Percentiles rank a stretch among this genome's conserved stretches.
These are phyloP conservation scores for Cryptotis parvus DNA, from an alignment of 2,113 vertebrate species.

Conservation along the genomic window DNA sequence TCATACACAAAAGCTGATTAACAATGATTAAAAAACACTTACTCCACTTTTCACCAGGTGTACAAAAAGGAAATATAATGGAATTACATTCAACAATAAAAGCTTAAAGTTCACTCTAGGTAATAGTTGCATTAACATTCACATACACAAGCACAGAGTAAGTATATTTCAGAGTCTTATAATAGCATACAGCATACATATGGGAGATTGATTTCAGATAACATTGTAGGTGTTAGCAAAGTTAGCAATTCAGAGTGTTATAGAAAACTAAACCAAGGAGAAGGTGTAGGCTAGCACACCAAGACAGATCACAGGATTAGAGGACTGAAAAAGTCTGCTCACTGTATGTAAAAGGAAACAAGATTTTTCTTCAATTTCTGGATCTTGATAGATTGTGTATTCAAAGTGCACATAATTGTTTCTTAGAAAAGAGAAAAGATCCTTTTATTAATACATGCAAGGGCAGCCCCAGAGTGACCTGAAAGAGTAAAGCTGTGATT, in stretches of 20 bases:
- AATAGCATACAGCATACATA: slow-evolving; percentile 93
- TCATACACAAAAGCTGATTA: slow-evolving; percentile 90
- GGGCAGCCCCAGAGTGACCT: slow-evolving; percentile 89
- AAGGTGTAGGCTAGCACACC: slow-evolving; percentile 85
- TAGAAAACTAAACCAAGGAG: slow-evolving; percentile 88
- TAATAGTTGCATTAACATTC: slow-evolving; percentile 91
- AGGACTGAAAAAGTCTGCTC: slow-evolving; percentile 84
- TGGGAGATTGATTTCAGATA: slow-evolving; percentile 88
- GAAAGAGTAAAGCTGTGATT: slow-evolving; percentile 91
- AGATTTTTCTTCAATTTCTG: slow-evolving; percentile 84
- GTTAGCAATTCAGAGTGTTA: slow-evolving; percentile 86
- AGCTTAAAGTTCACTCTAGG: slow-evolving; percentile 91
- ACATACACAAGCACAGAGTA: slow-evolving; percentile 93
- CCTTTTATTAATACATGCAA: slow-evolving; percentile 88
- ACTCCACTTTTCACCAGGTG: slow-evolving; percentile 91
- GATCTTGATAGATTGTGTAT: slow-evolving; percentile 83
- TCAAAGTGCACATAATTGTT: slow-evolving; percentile 88
- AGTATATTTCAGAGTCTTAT: slow-evolving; percentile 90
- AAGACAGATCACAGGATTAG: slow-evolving; percentile 87
- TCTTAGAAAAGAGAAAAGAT: slow-evolving; percentile 84
- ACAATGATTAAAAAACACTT: slow-evolving; percentile 90
- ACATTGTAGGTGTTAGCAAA: slow-evolving; percentile 88
- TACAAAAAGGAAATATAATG: slow-evolving; percentile 91
- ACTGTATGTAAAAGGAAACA: slow-evolving; percentile 83
- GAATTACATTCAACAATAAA: slow-evolving; percentile 92